Conservation (phyloP, 2,888 invertebrate genomes). For the Axea sp. region DNA sequence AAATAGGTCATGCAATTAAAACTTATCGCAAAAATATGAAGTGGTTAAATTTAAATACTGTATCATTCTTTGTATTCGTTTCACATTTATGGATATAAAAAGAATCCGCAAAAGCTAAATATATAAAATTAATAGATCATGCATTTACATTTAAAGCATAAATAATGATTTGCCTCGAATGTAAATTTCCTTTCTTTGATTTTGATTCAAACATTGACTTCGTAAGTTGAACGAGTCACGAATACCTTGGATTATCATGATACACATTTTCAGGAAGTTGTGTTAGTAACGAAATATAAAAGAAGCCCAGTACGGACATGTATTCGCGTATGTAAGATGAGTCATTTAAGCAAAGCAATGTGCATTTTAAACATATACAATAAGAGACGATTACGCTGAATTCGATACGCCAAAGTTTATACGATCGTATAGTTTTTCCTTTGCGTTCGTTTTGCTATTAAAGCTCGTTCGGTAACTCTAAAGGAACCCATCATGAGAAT, state of each 20-base stretch:
- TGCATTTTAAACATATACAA: constrained; percentile 24
- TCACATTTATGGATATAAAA: constrained; percentile 6
- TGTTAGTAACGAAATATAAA: constrained; percentile 19
- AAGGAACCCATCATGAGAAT: constrained; percentile 49
- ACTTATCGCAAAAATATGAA: constrained; percentile 31
- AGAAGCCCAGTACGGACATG: neutral
- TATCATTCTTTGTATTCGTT: constrained; percentile 18
- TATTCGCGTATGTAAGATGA: constrained; percentile 7
- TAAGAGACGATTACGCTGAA: constrained; percentile 37
- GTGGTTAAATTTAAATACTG: constrained; percentile 21
- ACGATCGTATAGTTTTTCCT: constrained; percentile 31
- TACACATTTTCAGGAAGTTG: constrained; percentile 20
- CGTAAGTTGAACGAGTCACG: constrained; percentile 16
- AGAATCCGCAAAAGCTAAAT: neutral
- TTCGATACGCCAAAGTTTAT: constrained; percentile 46
- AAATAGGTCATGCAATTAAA: constrained; percentile 33
- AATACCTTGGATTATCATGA: constrained; percentile 12
- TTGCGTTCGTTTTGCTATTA: constrained; percentile 52
- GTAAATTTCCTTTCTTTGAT: constrained; percentile 9
- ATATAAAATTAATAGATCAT: constrained; percentile 19
- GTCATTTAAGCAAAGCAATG: constrained; percentile 19
- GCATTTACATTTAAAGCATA: constrained; percentile 15
- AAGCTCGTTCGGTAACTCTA: constrained; percentile 37
- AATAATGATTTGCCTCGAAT: constrained; percentile 25
- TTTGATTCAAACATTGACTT: constrained; percentile 12